phyloP scores from a whole-genome alignment of 1,140 invertebrate species.

The Rhopalosiphum maidis region DNA sequence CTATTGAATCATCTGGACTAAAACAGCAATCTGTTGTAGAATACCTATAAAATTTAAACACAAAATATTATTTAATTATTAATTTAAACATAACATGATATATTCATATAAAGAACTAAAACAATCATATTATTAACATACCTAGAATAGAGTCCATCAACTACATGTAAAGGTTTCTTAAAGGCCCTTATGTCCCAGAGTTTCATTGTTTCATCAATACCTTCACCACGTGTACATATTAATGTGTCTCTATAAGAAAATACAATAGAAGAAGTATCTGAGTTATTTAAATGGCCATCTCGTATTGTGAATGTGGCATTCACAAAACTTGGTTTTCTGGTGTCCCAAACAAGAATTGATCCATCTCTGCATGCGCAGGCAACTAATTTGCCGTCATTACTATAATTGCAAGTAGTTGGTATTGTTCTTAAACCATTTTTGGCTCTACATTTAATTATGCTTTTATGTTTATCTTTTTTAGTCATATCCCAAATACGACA shows the following conservation, averaged over 20 bases:
- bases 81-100: background rate
- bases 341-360: conserved; percentile 98
- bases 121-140: background rate
- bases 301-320: conserved; percentile 81
- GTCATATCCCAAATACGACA: conserved; percentile 89
- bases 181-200: conserved; percentile 91
- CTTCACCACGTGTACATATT: conserved; percentile 80
- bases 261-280: conserved; percentile 82
- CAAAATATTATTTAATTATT: background rate
- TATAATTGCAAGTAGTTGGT: conserved; percentile 85
- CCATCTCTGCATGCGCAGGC: conserved; percentile 94
- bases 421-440: conserved; percentile 87
- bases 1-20: conserved; percentile 89
- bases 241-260: conserved; percentile 89
- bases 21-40: conserved; percentile 71
- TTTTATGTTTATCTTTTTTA: conserved; percentile 78
- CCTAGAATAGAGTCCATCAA: conserved; percentile 77
- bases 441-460: conserved; percentile 88
- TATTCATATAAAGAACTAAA: background rate
- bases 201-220: conserved; percentile 88
- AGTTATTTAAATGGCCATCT: conserved; percentile 81
- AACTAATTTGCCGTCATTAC: conserved; percentile 86
- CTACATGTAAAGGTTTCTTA: conserved; percentile 77
- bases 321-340: conserved; percentile 76
- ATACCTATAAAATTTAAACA: conserved; percentile 58